These are phyloP conservation scores for Agapornis canus DNA, from an alignment of 2,797 vertebrate genomes.

Conservation along the genomic window DNA sequence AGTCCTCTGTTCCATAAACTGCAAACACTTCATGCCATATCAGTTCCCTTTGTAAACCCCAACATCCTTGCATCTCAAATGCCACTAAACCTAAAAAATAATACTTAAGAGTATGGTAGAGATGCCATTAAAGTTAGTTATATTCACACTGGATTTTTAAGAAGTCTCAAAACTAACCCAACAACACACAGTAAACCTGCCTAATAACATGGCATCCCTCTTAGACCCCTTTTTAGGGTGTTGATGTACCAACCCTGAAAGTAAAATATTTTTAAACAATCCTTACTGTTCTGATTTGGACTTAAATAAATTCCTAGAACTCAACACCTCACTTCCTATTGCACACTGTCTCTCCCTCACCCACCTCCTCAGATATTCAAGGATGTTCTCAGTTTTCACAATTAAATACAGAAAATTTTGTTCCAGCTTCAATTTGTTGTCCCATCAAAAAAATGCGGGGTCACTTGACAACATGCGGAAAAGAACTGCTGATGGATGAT, in stretches of 20 bases:
- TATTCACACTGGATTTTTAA: neutral
- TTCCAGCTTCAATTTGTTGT: neutral
- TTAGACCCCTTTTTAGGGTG: neutral
- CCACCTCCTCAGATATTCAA: neutral
- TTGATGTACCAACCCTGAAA: neutral
- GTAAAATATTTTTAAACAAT: neutral
- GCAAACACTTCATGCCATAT: neutral
- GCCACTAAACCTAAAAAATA: neutral
- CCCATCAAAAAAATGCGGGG: neutral
- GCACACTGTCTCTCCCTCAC: neutral
- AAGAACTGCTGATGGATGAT: neutral
- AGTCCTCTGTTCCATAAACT: neutral
- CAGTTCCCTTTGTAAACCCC: neutral
- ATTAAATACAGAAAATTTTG: neutral
- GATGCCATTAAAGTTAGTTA: neutral
- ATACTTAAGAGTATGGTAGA: neutral
- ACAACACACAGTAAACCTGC: neutral
- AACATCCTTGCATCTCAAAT: neutral
- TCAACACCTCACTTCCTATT: neutral
- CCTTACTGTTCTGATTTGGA: neutral
- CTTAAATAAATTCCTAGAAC: neutral
- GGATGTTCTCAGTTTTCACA: neutral
- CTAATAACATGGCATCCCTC: neutral
- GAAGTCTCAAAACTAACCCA: neutral
- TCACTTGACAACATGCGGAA: neutral